These are phyloP conservation scores for Cephus rjabovi DNA, from an alignment of 2,888 invertebrate genomes.

Conservation along the genomic window DNA sequence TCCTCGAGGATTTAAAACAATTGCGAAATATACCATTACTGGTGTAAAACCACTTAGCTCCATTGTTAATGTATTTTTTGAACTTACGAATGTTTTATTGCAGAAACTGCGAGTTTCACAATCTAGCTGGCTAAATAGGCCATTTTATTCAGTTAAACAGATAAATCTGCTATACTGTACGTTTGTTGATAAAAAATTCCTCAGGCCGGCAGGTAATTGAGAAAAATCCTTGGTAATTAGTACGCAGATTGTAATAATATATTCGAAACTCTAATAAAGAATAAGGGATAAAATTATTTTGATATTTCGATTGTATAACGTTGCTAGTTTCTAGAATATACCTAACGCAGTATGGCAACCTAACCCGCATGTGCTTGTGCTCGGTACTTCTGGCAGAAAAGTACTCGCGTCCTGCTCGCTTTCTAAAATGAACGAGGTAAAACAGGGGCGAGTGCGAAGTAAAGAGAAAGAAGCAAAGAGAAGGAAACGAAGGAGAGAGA, in stretches of 20 bases:
- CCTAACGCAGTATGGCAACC: conserved; percentile 38
- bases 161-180: neutral
- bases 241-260: neutral
- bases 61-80: neutral
- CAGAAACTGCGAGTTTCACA: neutral
- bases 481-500: neutral
- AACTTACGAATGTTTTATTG: neutral
- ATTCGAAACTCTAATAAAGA: neutral
- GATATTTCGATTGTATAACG: neutral
- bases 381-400: conserved; percentile 47
- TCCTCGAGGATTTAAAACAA: neutral
- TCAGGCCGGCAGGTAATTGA: neutral
- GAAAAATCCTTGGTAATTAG: neutral
- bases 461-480: conserved; percentile 19
- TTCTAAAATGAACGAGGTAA: conserved; percentile 32
- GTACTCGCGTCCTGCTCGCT: conserved; percentile 49
- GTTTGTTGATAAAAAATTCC: neutral
- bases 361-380: conserved; percentile 54
- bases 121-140: neutral
- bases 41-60: neutral
- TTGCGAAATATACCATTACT: neutral
- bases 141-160: neutral
- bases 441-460: conserved; percentile 18
- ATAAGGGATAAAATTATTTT: neutral
- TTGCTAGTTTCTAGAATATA: neutral